Percentiles rank a stretch among this genome's conserved stretches.
Evolutionary conservation across 2,113 vertebrate species (phyloP).

Genomic region (Boulengeromyrus knoepffleri): DNA sequence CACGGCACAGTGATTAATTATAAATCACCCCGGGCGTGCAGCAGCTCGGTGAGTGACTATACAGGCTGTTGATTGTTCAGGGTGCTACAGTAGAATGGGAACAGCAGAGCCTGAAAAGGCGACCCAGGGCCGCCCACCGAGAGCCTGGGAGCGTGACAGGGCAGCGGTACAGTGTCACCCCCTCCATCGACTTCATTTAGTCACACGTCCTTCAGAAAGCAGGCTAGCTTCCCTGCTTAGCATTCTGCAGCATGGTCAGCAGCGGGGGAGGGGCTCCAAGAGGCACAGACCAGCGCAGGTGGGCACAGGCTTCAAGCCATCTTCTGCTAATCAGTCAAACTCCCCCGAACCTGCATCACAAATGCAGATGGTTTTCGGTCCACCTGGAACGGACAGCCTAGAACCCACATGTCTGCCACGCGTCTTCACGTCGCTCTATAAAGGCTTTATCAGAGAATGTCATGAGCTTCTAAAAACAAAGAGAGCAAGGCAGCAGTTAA

Average conservation of each 20-base stretch:
- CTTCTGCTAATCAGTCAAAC: neutral
- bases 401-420: neutral
- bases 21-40: constrained; percentile 22
- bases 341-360: neutral
- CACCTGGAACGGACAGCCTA: neutral
- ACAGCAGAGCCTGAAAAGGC: constrained; percentile 35
- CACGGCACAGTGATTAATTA: constrained; percentile 30
- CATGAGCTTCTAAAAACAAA: neutral
- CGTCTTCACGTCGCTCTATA: neutral
- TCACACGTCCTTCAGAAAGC: neutral
- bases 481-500: neutral
- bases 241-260: neutral
- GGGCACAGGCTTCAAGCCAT: neutral
- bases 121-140: constrained; percentile 36
- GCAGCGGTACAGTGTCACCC: neutral
- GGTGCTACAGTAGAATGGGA: constrained; percentile 20
- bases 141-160: constrained; percentile 12
- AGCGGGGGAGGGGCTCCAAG: neutral
- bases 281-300: neutral
- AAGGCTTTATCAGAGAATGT: neutral
- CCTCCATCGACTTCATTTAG: neutral
- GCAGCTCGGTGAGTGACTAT: constrained; percentile 28
- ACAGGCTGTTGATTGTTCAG: constrained; percentile 28
- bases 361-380: neutral
- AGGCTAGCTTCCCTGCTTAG: neutral